Percentiles rank a stretch among this genome's conserved stretches.
phyloP scores from a whole-genome alignment of 2,797 vertebrate species.

The Balearica regulorum region DNA sequence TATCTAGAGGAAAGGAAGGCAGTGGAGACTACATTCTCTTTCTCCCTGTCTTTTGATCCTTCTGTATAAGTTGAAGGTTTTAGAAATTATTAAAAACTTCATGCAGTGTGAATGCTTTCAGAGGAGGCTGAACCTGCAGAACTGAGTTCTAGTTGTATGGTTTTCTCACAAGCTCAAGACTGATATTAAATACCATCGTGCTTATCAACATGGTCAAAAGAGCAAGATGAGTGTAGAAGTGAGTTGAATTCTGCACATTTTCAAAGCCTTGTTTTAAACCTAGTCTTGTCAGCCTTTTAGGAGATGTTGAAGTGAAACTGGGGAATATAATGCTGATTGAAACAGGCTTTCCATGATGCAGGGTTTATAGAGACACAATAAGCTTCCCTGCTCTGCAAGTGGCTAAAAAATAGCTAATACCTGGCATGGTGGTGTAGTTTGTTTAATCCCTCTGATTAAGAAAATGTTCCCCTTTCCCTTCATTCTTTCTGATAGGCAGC shows the following conservation, averaged over 20 bases:
- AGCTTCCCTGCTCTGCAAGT: background rate
- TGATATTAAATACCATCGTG: background rate
- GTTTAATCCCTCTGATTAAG: background rate
- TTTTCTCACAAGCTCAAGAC: background rate
- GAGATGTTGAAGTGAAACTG: background rate
- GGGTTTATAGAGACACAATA: background rate
- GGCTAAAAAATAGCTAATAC: background rate
- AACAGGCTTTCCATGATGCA: background rate
- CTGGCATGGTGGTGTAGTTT: background rate
- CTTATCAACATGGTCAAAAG: background rate
- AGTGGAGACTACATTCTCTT: slow-evolving; percentile 16
- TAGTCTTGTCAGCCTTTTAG: background rate
- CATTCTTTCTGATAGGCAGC: background rate
- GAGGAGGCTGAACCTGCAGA: slow-evolving; percentile 9
- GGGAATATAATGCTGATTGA: background rate
- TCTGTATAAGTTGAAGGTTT: slow-evolving; percentile 25
- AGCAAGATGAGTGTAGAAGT: background rate
- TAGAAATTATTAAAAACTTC: slow-evolving; percentile 53
- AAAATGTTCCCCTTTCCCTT: background rate
- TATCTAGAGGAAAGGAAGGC: slow-evolving; percentile 3
- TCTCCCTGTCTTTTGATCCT: slow-evolving; percentile 51
- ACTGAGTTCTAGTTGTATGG: background rate
- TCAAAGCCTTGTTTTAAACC: slow-evolving; percentile 20
- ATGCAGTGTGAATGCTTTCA: slow-evolving; percentile 8
- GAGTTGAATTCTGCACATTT: background rate